A percentile compares a stretch with the other conserved stretches of the same genome.
Conservation (phyloP, 2,113 vertebrate species). For the Arizona elegans region DNA sequence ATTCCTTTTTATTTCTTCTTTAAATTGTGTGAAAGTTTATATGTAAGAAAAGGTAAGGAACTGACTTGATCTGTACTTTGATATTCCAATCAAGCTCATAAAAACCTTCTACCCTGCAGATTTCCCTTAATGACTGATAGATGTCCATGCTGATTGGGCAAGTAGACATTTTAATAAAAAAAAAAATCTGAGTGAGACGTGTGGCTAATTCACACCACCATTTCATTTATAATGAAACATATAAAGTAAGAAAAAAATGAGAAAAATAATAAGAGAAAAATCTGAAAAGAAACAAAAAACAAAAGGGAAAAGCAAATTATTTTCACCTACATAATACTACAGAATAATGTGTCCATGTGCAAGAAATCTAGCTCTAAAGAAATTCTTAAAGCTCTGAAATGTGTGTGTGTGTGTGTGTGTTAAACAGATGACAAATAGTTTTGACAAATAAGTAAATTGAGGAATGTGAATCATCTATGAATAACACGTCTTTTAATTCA, state of each 20-base stretch:
- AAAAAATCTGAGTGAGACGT: neutral
- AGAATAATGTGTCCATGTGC: neutral
- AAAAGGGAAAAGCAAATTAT: neutral
- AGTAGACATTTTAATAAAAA: neutral
- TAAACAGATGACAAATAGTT: neutral
- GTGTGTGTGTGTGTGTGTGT: neutral
- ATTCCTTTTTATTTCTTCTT: constrained; percentile 48
- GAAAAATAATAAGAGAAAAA: neutral
- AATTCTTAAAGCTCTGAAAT: neutral
- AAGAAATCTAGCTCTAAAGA: neutral
- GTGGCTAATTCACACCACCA: neutral
- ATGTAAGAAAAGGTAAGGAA: neutral
- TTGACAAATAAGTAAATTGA: neutral
- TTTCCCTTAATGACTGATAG: neutral
- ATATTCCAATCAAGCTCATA: neutral
- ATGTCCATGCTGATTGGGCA: neutral
- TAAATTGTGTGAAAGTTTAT: constrained; percentile 46
- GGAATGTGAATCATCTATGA: neutral
- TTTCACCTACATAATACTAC: neutral
- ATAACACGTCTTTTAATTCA: neutral
- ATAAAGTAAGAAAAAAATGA: neutral
- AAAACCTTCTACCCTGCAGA: neutral
- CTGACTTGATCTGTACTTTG: neutral
- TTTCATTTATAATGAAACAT: neutral
- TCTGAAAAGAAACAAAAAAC: neutral